Conservation (phyloP, 2,797 vertebrate species). For the Pangasius macronema region DNA sequence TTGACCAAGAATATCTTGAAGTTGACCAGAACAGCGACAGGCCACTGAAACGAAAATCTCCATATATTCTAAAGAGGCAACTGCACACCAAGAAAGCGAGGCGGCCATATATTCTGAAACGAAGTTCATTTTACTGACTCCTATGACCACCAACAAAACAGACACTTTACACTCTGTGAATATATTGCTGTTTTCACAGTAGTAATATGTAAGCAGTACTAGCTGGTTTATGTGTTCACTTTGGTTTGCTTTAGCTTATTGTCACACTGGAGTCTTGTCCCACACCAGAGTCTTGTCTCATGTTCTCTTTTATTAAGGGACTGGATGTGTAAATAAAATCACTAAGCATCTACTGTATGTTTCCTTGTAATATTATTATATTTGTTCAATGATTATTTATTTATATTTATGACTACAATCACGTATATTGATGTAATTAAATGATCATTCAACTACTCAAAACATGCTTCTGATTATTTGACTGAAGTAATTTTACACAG, state of each 20-base stretch:
- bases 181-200: slow-evolving; percentile 51
- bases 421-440: slow-evolving; percentile 46
- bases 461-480: slow-evolving; percentile 36
- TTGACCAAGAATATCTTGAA: slow-evolving; percentile 79
- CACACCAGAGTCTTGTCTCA: neutral
- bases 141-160: neutral
- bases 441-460: slow-evolving; percentile 39
- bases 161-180: slow-evolving; percentile 51
- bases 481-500: neutral
- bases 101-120: slow-evolving; percentile 94
- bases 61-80: slow-evolving; percentile 95
- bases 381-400: slow-evolving; percentile 48
- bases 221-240: slow-evolving; percentile 25
- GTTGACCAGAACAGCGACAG: slow-evolving; percentile 78
- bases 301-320: slow-evolving; percentile 28
- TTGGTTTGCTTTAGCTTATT: slow-evolving; percentile 31
- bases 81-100: slow-evolving; percentile 85
- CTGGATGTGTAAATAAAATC: slow-evolving; percentile 52
- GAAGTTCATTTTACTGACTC: slow-evolving; percentile 85
- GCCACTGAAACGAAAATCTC: slow-evolving; percentile 90
- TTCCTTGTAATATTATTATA: slow-evolving; percentile 46
- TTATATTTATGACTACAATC: slow-evolving; percentile 33
- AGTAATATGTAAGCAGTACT: neutral
- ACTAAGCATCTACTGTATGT: slow-evolving; percentile 35
- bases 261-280: neutral